phyloP scores from a whole-genome alignment of 2,797 vertebrate species.

The Notolabrus celidotus region DNA sequence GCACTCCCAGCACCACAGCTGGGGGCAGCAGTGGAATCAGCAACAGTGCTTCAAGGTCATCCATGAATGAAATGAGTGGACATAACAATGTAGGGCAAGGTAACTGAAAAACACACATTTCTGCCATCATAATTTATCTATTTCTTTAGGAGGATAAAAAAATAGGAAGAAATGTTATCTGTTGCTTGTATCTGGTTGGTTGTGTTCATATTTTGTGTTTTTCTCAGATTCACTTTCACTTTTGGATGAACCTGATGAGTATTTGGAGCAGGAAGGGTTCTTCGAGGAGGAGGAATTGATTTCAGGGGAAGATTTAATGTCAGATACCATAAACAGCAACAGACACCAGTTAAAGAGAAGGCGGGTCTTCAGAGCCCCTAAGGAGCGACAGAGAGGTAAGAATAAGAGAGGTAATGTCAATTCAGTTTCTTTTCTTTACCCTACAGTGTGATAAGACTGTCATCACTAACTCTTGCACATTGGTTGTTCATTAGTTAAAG shows the following conservation, averaged over 20 bases:
- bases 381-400: conserved; percentile 91
- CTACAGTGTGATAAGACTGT: background rate
- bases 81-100: conserved; percentile 72
- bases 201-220: conserved; percentile 26
- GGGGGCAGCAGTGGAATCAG: conserved; percentile 69
- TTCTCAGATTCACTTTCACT: conserved; percentile 82
- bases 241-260: conserved; percentile 84
- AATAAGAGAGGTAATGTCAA: background rate
- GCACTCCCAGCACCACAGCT: conserved; percentile 55
- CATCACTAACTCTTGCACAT: background rate
- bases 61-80: conserved; percentile 76
- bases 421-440: background rate
- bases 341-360: conserved; percentile 82
- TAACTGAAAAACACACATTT: conserved; percentile 47
- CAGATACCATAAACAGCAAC: conserved; percentile 77
- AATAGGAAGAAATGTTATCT: background rate
- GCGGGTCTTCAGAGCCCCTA: conserved; percentile 84
- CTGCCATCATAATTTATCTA: background rate
- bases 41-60: conserved; percentile 57
- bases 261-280: conserved; percentile 82
- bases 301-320: conserved; percentile 80
- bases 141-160: background rate
- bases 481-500: conserved; percentile 86
- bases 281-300: conserved; percentile 86
- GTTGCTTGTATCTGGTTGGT: background rate